A percentile compares a stretch with the other conserved stretches of the same genome.
Conservation (phyloP, 2,113 vertebrate species). For the Oophaga pumilio region DNA sequence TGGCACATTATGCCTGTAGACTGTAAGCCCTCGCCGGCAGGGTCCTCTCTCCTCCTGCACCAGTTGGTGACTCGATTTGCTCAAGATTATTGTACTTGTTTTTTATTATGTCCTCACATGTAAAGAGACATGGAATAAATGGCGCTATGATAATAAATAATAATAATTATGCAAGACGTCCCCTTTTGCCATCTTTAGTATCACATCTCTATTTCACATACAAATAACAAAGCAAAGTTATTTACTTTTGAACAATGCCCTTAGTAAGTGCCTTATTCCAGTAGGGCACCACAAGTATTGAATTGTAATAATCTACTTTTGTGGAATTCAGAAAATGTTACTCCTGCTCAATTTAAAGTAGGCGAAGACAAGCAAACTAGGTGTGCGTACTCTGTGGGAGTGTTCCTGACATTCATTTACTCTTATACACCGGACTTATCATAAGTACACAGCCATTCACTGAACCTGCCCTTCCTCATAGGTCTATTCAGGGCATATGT, state of each 20-base stretch:
- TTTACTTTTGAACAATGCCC: neutral
- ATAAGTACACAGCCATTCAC: conserved; percentile 1
- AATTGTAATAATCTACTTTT: neutral
- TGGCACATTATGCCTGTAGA: too few species aligned
- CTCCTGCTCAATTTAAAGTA: neutral
- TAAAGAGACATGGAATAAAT: too few species aligned
- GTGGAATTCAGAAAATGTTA: conserved; percentile 12
- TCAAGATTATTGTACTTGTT: too few species aligned
- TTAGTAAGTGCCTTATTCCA: neutral
- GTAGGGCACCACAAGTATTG: neutral
- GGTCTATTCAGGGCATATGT: neutral
- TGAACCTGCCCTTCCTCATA: neutral
- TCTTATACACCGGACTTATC: neutral
- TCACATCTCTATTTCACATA: neutral
- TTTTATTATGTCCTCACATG: too few species aligned
- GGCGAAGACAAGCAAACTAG: neutral
- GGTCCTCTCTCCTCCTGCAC: too few species aligned
- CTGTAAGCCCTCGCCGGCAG: too few species aligned
- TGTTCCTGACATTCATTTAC: neutral
- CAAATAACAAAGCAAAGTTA: neutral
- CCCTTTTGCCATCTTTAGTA: neutral
- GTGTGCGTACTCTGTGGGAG: neutral
- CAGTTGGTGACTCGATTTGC: too few species aligned
- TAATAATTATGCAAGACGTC: neutral
- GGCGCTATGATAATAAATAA: too few species aligned